Conservation (phyloP, 1,140 invertebrate species). For the Papilio machaon region DNA sequence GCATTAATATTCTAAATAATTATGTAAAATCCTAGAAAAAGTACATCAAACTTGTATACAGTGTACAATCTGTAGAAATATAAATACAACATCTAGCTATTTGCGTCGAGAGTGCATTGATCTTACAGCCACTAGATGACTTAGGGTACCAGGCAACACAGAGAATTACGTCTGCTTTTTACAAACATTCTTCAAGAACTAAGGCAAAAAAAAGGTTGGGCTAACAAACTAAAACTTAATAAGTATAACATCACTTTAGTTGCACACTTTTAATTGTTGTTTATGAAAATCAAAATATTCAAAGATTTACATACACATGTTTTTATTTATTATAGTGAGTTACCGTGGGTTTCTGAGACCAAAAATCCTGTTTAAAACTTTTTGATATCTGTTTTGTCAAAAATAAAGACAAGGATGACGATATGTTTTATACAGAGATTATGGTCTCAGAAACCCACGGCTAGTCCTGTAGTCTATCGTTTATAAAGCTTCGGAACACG, state of each 20-base stretch:
- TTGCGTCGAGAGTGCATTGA: conserved; percentile 63
- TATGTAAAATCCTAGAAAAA: neutral
- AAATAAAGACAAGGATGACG: too few relatives aligned
- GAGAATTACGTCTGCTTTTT: neutral
- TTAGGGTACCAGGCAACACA: conserved; percentile 18
- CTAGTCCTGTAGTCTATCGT: too few relatives aligned
- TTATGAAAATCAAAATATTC: neutral
- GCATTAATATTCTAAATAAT: neutral
- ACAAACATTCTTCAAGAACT: neutral
- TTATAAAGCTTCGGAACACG: too few relatives aligned
- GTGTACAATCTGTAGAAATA: conserved; percentile 5
- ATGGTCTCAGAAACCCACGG: too few relatives aligned
- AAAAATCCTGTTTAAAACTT: too few relatives aligned
- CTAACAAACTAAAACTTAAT: neutral
- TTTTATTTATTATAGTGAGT: neutral
- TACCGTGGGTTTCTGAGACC: too few relatives aligned
- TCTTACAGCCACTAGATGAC: conserved; percentile 44
- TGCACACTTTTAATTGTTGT: too few relatives aligned
- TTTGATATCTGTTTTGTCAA: too few relatives aligned
- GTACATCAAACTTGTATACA: neutral
- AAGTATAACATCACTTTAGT: too few relatives aligned
- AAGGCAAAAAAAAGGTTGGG: neutral
- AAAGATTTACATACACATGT: neutral
- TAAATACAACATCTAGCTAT: conserved; percentile 47
- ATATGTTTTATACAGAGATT: too few relatives aligned